phyloP scores from a whole-genome alignment of 23 tunicate genomes.

The Trididemnum nubilum region DNA sequence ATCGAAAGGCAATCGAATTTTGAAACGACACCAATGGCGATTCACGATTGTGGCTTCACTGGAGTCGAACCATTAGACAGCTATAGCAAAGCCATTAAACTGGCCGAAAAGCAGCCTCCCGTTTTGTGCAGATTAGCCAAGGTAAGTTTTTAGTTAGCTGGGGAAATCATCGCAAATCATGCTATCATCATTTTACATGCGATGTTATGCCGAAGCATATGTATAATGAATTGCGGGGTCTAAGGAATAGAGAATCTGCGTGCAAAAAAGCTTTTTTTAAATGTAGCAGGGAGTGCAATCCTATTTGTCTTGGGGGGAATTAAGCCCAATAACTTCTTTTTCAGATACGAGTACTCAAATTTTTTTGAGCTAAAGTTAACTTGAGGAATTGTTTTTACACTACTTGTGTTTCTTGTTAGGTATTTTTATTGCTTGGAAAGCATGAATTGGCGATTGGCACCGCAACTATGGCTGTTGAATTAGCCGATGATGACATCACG shows the following conservation, averaged over 20 bases:
- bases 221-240: background rate
- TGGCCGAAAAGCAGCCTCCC: conserved; percentile 61
- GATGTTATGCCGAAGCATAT: background rate
- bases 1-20: conserved; percentile 77
- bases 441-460: conserved; percentile 86
- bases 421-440: conserved; percentile 60
- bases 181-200: background rate
- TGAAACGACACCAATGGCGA: conserved; percentile 90
- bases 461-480: conserved; percentile 73
- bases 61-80: conserved; percentile 71
- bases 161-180: background rate
- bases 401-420: conserved; percentile 35
- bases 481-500: conserved; percentile 16
- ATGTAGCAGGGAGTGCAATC: no score
- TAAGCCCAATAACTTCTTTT: no score
- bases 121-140: conserved; percentile 67
- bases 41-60: conserved; percentile 92
- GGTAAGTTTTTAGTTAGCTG: conserved; percentile 53
- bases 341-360: no score
- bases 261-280: background rate
- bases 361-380: no score
- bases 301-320: no score
- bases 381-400: background rate
- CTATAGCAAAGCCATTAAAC: conserved; percentile 76
- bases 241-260: background rate